Evolutionary conservation across 2,797 vertebrate genomes (phyloP).

Genomic region (Enteromius treurensis): DNA sequence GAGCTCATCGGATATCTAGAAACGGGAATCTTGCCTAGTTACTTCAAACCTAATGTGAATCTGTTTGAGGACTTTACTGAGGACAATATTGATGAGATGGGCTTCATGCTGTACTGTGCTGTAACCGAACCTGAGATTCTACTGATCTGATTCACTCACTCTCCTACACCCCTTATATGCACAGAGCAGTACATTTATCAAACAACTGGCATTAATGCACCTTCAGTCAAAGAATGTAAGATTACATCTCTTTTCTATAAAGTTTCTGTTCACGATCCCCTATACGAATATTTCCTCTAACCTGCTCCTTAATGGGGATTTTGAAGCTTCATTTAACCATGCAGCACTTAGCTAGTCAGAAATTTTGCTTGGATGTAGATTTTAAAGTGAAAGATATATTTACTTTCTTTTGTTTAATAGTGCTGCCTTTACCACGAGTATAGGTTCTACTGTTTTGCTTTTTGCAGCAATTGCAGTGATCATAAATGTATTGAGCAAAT

Average conservation of each 20-base stretch:
- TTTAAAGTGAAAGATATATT: slow-evolving; percentile 2
- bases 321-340: slow-evolving; percentile 12
- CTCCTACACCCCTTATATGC: slow-evolving; percentile 7
- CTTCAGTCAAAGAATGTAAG: background rate
- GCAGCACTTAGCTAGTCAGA: background rate
- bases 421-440: background rate
- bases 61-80: slow-evolving; percentile 80
- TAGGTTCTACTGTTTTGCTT: background rate
- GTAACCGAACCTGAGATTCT: slow-evolving; percentile 83
- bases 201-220: background rate
- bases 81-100: slow-evolving; percentile 90
- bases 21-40: slow-evolving; percentile 82
- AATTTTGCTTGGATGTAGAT: background rate
- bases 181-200: slow-evolving; percentile 9
- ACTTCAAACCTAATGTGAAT: slow-evolving; percentile 88
- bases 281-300: background rate
- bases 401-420: background rate
- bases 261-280: background rate
- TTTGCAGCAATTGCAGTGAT: background rate
- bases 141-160: slow-evolving; percentile 68
- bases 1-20: slow-evolving; percentile 88
- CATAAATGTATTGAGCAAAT: background rate
- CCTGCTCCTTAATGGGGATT: background rate
- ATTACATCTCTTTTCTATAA: background rate
- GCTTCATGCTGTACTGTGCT: slow-evolving; percentile 87